Base-by-base conservation (phyloP, 2,888 invertebrate species). In the Spisula subtruncata region DNA sequence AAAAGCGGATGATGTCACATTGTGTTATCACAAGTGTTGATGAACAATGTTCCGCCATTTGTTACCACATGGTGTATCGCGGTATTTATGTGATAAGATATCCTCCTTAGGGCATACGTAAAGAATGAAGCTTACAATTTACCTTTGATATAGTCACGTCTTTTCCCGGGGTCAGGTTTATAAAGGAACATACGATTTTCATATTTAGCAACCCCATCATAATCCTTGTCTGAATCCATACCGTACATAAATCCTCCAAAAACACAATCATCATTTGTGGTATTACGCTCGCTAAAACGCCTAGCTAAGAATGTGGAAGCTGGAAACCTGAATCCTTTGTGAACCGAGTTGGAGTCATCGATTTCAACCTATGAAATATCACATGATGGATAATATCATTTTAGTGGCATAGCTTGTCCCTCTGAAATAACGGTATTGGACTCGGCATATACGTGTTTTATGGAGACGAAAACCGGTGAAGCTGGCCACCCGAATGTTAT, bases 301-400 rank as follows among this genome's bases (percentile, higher is more conserved):
- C n/a, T 25, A 12, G 83, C 56, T n/a, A 83, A 16, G 32, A 18
- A 83, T 32, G 83, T 12, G 0, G 83, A 83, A 4, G 56, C 51
- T 35, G 83, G 60, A 83, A 83, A 83, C 32, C 83, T 29, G 56
- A 20, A 83, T 29, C 56, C 83, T 83, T 60, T 29, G 56, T 54
- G 48, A 10, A 35, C 14, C 6, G 54, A 29, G 16, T n/a, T 35
- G 10, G 83, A 14, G 2, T 54, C 83, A 2, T 35, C 54, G 6
- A 60, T 29, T 41, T 83, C 83, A 35, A 51, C 54, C 83, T 83
- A 35, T 60, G 10, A 66, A 25, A 6, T 2, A 66, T 51, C 51
- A 51, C 14, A 14, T 51, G 5, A 16, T 51, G 54, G 54, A 8
- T 2, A 20, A 20, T 54, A 14, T 6, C 12, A 18, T 54, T 18